Percentiles rank a stretch among this genome's conserved stretches.
Conservation (phyloP, 30 jellyfish, hydroid and myxozoan genomes). For the Sanderia malayensis region DNA sequence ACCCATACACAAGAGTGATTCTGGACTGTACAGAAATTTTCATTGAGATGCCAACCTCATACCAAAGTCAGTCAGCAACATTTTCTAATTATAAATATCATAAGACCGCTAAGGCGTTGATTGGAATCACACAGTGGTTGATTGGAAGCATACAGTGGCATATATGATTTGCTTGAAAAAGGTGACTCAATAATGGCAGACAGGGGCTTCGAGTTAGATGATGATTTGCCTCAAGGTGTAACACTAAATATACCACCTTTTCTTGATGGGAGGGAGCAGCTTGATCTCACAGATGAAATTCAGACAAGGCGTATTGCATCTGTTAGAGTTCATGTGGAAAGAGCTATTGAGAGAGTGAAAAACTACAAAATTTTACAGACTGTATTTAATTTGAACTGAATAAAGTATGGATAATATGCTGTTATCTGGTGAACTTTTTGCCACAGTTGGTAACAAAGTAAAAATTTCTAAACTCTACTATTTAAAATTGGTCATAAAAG, state of each 20-base stretch:
- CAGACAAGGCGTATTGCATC: slow-evolving; percentile 18
- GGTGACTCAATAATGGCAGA: slow-evolving; percentile 53
- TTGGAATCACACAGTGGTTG: slow-evolving; percentile 14
- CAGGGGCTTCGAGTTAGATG: slow-evolving; percentile 43
- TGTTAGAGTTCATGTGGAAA: slow-evolving; percentile 8
- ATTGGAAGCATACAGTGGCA: slow-evolving; percentile 40
- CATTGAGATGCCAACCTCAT: slow-evolving; percentile 1
- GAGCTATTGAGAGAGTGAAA: slow-evolving; percentile 26
- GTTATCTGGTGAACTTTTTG: slow-evolving; percentile 41
- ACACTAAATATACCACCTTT: slow-evolving; percentile 51
- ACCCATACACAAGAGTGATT: neutral
- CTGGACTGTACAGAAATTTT: neutral
- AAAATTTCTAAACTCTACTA: slow-evolving; percentile 5
- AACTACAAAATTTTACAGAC: slow-evolving; percentile 23
- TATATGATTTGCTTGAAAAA: neutral
- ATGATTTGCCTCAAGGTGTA: slow-evolving; percentile 21
- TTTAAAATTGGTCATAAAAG: slow-evolving; percentile 10
- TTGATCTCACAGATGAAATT: neutral
- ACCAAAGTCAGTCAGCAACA: neutral
- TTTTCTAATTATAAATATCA: slow-evolving; percentile 2
- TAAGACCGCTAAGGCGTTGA: slow-evolving; percentile 45
- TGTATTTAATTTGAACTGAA: slow-evolving; percentile 26
- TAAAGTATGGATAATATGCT: slow-evolving; percentile 24
- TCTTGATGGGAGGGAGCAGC: slow-evolving; percentile 22
- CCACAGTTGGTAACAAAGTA: slow-evolving; percentile 43